These are phyloP conservation scores for Pholis gunnellus DNA, from an alignment of 2,113 vertebrate genomes.

Conservation along the genomic window DNA sequence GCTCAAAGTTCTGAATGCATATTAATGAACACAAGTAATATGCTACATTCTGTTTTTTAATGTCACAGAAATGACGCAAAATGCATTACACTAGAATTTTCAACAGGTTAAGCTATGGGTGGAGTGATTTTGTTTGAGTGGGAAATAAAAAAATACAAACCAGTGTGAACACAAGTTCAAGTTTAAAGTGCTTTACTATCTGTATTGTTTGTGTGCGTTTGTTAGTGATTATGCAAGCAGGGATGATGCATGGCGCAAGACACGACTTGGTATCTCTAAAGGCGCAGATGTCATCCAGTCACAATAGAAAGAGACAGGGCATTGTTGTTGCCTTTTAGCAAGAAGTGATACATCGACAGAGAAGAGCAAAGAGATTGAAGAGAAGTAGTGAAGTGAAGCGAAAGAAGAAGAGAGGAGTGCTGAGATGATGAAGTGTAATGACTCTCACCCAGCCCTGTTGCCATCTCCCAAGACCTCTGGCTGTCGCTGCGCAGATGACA, in stretches of 20 bases:
- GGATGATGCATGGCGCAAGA: constrained; percentile 59
- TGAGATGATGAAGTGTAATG: constrained; percentile 77
- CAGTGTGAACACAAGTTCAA: constrained; percentile 21
- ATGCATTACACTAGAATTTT: background rate
- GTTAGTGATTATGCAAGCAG: constrained; percentile 50
- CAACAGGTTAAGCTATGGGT: background rate
- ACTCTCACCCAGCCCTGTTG: constrained; percentile 66
- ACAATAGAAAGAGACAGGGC: constrained; percentile 62
- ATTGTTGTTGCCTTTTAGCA: constrained; percentile 73
- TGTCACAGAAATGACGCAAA: background rate
- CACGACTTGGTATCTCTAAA: constrained; percentile 72
- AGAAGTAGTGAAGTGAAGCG: constrained; percentile 48
- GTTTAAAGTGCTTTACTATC: constrained; percentile 59
- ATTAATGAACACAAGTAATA: background rate
- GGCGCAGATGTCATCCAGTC: constrained; percentile 69
- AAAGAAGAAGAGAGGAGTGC: constrained; percentile 60
- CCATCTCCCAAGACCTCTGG: constrained; percentile 76
- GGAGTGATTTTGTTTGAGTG: constrained; percentile 13
- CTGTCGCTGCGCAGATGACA: constrained; percentile 76
- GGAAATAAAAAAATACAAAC: constrained; percentile 18
- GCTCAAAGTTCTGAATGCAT: background rate
- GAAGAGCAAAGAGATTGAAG: constrained; percentile 60
- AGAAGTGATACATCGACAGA: constrained; percentile 67
- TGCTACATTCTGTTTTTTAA: background rate
- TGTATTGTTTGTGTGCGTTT: constrained; percentile 46